A percentile compares a stretch with the other conserved stretches of the same genome.
Evolutionary conservation across 2,113 vertebrate genomes (phyloP).

Genomic region (Tamias sibiricus): DNA sequence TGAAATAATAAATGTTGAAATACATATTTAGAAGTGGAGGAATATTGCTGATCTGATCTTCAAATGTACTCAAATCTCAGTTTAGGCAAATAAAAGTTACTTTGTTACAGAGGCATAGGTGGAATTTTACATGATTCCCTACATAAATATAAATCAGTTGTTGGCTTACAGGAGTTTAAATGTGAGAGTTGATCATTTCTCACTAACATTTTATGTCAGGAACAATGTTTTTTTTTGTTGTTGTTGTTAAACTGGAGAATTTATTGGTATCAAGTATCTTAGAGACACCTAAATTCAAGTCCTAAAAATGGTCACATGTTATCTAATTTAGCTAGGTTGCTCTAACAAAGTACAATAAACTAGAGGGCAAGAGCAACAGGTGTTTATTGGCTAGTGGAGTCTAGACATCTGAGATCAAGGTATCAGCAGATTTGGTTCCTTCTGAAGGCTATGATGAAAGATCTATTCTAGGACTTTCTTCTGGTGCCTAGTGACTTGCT

Average conservation of each 20-base stretch:
- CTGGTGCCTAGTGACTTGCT: neutral
- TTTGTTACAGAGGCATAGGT: neutral
- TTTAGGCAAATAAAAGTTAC: neutral
- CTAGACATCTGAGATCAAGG: neutral
- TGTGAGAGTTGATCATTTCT: neutral
- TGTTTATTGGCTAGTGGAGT: neutral
- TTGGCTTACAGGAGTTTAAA: neutral
- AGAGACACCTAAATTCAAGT: neutral
- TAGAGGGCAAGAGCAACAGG: neutral
- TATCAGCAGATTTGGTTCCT: neutral
- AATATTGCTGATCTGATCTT: neutral
- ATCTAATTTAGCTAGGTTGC: neutral
- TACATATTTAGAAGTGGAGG: no score
- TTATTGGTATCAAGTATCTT: neutral
- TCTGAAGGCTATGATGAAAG: neutral
- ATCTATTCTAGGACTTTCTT: neutral
- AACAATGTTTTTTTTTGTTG: no score
- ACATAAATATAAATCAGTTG: neutral
- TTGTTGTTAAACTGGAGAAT: neutral
- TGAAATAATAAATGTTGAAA: no score
- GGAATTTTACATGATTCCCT: neutral
- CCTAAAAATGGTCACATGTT: neutral
- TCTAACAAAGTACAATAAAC: neutral
- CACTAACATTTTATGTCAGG: neutral
- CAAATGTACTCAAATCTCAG: neutral